Evolutionary conservation across 2,113 vertebrate genomes (phyloP).

Genomic region (Lophius piscatorius): DNA sequence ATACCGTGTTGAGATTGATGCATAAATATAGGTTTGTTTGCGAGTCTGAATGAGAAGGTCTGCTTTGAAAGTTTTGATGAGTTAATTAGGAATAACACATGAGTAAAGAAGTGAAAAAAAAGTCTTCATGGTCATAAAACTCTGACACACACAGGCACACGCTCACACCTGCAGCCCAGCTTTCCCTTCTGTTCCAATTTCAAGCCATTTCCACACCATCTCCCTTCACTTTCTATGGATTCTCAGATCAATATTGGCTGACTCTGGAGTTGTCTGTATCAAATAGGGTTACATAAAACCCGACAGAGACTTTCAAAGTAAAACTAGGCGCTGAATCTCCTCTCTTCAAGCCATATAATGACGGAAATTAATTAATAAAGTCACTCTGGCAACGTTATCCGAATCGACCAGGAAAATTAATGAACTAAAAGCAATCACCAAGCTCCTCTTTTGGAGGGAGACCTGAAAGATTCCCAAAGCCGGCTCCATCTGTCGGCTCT

Average conservation of each 20-base stretch:
- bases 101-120: too few species aligned
- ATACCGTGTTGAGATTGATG: background rate
- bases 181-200: constrained; percentile 58
- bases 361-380: constrained; percentile 68
- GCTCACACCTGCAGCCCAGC: constrained; percentile 47
- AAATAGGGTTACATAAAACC: constrained; percentile 36
- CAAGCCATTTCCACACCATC: constrained; percentile 74
- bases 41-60: background rate
- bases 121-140: background rate
- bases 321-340: constrained; percentile 15
- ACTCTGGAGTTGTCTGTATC: constrained; percentile 54
- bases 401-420: constrained; percentile 35
- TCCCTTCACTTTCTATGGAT: constrained; percentile 81
- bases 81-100: too few species aligned
- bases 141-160: constrained; percentile 4
- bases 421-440: constrained; percentile 56
- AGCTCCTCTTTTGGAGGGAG: constrained; percentile 27
- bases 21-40: constrained; percentile 9
- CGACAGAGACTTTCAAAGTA: constrained; percentile 42
- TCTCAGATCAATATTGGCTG: constrained; percentile 79
- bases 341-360: constrained; percentile 30
- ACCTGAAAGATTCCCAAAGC: constrained; percentile 42
- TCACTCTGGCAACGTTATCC: constrained; percentile 50
- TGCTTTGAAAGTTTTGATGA: background rate
- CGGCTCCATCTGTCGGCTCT: constrained; percentile 58